These are phyloP conservation scores for Mesocentrotus franciscanus DNA, from an alignment of 53 echinoderm and acorn worm genomes.

Conservation along the genomic window DNA sequence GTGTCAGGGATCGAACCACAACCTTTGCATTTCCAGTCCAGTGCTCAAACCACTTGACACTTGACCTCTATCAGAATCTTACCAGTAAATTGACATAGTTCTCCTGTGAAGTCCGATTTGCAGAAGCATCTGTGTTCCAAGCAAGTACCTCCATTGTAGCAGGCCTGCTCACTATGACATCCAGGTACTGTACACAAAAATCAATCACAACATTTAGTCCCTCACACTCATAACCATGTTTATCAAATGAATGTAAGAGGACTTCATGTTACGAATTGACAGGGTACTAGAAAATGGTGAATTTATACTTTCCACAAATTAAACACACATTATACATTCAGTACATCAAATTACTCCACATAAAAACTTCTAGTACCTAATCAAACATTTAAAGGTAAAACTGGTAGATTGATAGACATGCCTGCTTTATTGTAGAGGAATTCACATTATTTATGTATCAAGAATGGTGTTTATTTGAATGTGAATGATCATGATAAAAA, in stretches of 20 bases:
- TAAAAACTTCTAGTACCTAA: too few species aligned
- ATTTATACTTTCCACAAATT: neutral
- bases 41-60: too few species aligned
- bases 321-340: neutral
- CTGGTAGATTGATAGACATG: too few species aligned
- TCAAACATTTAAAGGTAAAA: too few species aligned
- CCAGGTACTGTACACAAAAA: slow-evolving; percentile 72
- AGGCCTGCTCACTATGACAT: slow-evolving; percentile 75
- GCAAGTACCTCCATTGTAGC: slow-evolving; percentile 89
- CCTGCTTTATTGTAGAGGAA: too few species aligned
- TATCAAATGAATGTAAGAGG: neutral
- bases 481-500: too few species aligned
- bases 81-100: slow-evolving; percentile 82
- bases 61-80: neutral
- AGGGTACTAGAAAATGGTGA: neutral
- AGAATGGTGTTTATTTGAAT: too few species aligned
- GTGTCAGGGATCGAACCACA: too few species aligned
- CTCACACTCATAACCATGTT: neutral
- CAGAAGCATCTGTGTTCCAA: slow-evolving; percentile 74
- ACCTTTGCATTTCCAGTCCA: too few species aligned
- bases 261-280: neutral
- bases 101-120: slow-evolving; percentile 74
- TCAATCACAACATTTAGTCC: neutral
- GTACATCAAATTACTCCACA: too few species aligned
- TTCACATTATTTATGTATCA: too few species aligned